Evolutionary conservation across 2,797 vertebrate genomes (phyloP), one percentile per base, ranked within the genome.

Genomic region (Phrynocephalus guinanensis): DNA sequence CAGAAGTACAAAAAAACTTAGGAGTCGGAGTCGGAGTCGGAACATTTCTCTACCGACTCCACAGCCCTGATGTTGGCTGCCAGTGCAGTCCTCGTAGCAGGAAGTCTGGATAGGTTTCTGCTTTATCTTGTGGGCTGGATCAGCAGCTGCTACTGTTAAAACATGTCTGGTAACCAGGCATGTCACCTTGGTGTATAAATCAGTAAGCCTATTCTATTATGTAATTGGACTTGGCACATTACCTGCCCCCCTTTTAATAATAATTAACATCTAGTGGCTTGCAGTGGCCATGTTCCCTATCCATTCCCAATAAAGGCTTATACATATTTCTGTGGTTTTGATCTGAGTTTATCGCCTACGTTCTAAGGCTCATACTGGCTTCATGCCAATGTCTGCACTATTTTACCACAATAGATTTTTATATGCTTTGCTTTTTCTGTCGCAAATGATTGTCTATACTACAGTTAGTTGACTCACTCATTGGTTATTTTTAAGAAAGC

Each of bases 401-500:
- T 86, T 91, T 91, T 90, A 66, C 50, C 87, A 50, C 5, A 52
- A 3, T 67, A 75, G 78, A 28, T 79, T 38, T 16, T 28, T 48
- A n/a, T 60, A 8, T 38, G 66, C 50, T 82, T 60, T 50, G 2
- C 20, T 73, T 91, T 90, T 70, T 30, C 56, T 82, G 72, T 60
- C 50, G 1, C 18, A 78, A 83, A 85, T 50, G 56, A 48, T 73
- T 87, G 1, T 0, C 87, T 24, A 48, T 79, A 33, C 13, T 83
- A 28, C n/a, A 83, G n/a, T 3, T 24, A 44, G 63, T 22, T 80
- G 13, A 38, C 60, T 90, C 86, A 71, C 63, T 86, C 60, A 79
- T 63, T 76, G 84, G 52, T 84, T 93, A 89, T 87, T 89, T 92
- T n/a, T 91, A 90, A 38, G 28, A 56, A 86, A 72, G 38, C 16